Percentiles rank a stretch among this genome's conserved stretches.
These are phyloP conservation scores for Peromyscus melanophrys DNA, from an alignment of 2,797 vertebrate genomes.

Conservation along the genomic window DNA sequence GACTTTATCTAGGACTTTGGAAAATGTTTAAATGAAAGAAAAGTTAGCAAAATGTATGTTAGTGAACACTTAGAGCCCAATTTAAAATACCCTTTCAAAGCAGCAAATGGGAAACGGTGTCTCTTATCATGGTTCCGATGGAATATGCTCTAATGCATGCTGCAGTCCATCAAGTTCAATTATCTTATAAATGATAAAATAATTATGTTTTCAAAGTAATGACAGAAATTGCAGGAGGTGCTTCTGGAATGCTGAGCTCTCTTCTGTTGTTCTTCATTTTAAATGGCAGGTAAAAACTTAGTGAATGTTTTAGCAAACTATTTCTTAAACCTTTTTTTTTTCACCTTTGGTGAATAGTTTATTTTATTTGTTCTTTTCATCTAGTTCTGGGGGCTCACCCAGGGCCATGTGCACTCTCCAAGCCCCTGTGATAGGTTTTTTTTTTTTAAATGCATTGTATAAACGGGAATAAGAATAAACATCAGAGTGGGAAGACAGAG, in stretches of 20 bases:
- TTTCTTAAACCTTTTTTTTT: conserved; percentile 12
- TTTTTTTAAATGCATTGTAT: neutral
- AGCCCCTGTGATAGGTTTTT: neutral
- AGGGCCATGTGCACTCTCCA: too few relatives aligned
- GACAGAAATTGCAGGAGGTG: conserved; percentile 67
- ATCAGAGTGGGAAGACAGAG: neutral
- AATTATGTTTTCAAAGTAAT: conserved; percentile 80
- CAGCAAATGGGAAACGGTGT: conserved; percentile 65
- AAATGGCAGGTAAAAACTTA: conserved; percentile 54
- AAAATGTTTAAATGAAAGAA: conserved; percentile 67
- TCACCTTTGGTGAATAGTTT: neutral
- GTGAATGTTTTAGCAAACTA: conserved; percentile 45
- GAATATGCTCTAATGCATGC: conserved; percentile 76
- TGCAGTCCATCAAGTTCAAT: conserved; percentile 82
- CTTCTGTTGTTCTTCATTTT: neutral
- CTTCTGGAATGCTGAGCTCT: conserved; percentile 73
- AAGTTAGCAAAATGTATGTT: conserved; percentile 64
- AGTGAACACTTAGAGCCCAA: conserved; percentile 73
- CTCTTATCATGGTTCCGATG: conserved; percentile 74
- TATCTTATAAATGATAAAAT: conserved; percentile 85
- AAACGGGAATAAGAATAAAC: conserved; percentile 1
- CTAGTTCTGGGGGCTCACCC: neutral
- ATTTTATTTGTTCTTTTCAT: neutral
- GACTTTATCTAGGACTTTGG: conserved; percentile 68
- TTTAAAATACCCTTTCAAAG: conserved; percentile 77